phyloP scores from a whole-genome alignment of 2,888 invertebrate genomes.

The Leptinotarsa tumamoca region DNA sequence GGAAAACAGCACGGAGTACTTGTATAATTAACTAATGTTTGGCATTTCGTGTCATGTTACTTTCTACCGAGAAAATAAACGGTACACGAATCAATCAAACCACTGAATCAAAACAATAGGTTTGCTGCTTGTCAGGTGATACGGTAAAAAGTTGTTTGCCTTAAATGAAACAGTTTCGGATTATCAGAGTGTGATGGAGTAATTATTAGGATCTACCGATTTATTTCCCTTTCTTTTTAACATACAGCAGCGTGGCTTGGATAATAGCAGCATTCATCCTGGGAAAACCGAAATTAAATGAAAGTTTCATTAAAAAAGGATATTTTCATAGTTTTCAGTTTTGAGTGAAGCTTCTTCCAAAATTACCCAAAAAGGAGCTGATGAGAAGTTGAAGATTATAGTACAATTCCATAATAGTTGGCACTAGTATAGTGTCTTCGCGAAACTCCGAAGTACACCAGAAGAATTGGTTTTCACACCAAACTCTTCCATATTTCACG shows the following conservation, averaged over 20 bases:
- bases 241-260: not conserved
- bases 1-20: slow-evolving; percentile 13
- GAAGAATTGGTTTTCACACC: too few species aligned
- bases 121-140: slow-evolving; percentile 17
- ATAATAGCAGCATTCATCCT: too few species aligned
- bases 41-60: slow-evolving; percentile 20
- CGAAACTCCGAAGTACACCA: too few species aligned
- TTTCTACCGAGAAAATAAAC: slow-evolving; percentile 6
- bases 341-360: too few species aligned
- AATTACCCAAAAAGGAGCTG: too few species aligned
- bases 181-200: slow-evolving; percentile 17
- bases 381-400: too few species aligned
- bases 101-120: slow-evolving; percentile 19
- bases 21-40: slow-evolving; percentile 6
- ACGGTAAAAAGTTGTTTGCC: slow-evolving; percentile 14
- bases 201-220: slow-evolving; percentile 10
- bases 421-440: too few species aligned
- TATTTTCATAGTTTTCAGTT: too few species aligned
- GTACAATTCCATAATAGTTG: too few species aligned
- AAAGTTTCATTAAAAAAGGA: too few species aligned
- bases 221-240: slow-evolving; percentile 6
- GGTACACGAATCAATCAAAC: slow-evolving; percentile 18
- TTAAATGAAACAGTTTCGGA: slow-evolving; percentile 2
- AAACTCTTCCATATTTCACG: too few species aligned
- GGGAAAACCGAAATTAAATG: too few species aligned